Evolutionary conservation across 2,888 invertebrate genomes (phyloP).

Genomic region (Hybos culiciformis): DNA sequence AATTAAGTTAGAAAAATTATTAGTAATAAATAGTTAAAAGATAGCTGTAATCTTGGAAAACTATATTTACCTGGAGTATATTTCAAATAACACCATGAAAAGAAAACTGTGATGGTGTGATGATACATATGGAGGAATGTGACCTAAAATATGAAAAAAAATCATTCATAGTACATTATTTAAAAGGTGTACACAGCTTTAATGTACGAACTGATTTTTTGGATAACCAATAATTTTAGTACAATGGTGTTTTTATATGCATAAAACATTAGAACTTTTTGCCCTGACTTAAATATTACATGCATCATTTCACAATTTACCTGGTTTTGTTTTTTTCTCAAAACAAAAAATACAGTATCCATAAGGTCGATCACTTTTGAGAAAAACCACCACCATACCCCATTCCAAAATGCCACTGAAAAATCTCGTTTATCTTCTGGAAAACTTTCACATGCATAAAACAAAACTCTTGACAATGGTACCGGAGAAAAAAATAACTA

Average conservation of each 20-base stretch:
- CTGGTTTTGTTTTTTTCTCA: slow-evolving; percentile 80
- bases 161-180: no score
- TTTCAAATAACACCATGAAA: slow-evolving; percentile 67
- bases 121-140: slow-evolving; percentile 83
- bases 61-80: slow-evolving; percentile 51
- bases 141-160: no score
- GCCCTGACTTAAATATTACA: no score
- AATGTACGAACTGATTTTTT: no score
- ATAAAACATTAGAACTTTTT: no score
- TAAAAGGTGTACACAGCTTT: no score
- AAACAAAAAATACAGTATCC: slow-evolving; percentile 76
- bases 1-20: no score
- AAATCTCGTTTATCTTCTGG: slow-evolving; percentile 17
- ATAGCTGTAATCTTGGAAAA: neutral
- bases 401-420: slow-evolving; percentile 22
- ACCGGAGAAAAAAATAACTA: slow-evolving; percentile 40
- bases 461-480: slow-evolving; percentile 45
- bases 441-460: slow-evolving; percentile 10
- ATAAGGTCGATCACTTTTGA: slow-evolving; percentile 65
- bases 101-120: slow-evolving; percentile 65
- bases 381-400: slow-evolving; percentile 67
- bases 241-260: no score
- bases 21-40: neutral
- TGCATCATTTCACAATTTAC: no score
- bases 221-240: no score